A percentile compares a stretch with the other conserved stretches of the same genome.
Evolutionary conservation across 1,140 invertebrate species (phyloP).

Genomic region (Drosophila setifemur): DNA sequence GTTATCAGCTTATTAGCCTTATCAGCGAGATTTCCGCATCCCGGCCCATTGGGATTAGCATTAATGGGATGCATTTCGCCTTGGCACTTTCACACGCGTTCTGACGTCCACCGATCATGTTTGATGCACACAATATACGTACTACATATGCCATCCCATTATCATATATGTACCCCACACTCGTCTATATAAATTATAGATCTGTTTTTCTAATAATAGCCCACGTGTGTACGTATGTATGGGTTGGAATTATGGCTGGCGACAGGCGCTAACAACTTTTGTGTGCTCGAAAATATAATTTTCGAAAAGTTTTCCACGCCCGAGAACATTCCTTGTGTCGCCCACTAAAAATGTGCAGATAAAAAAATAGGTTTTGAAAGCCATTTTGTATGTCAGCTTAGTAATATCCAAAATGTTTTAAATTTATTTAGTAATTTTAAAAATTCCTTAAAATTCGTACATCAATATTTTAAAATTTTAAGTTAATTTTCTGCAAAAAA

Average conservation of each 20-base stretch:
- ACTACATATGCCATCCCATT: constrained; percentile 13
- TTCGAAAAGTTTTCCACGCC: constrained; percentile 63
- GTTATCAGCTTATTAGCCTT: constrained; percentile 11
- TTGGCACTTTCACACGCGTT: constrained; percentile 43
- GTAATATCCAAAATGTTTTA: not conserved
- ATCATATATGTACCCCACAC: not conserved
- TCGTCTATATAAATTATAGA: constrained; percentile 34
- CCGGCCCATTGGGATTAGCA: constrained; percentile 27
- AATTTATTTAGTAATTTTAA: not conserved
- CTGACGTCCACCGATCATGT: constrained; percentile 37
- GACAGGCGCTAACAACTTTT: constrained; percentile 64
- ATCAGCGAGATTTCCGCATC: constrained; percentile 29
- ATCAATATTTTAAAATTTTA: not conserved
- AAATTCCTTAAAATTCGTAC: too few species aligned
- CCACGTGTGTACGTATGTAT: constrained; percentile 22
- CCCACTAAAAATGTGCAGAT: constrained; percentile 15
- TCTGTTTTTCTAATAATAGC: constrained; percentile 52
- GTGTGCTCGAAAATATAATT: constrained; percentile 38
- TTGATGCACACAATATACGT: constrained; percentile 22
- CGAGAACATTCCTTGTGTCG: constrained; percentile 42
- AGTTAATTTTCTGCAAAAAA: not conserved
- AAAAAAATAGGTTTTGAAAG: too few species aligned
- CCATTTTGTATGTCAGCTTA: too few species aligned
- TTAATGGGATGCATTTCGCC: constrained; percentile 33
- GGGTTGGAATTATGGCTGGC: constrained; percentile 58